Evolutionary conservation across 1,140 invertebrate species (phyloP), one percentile per base, ranked within the genome.

Genomic region (Calycopis cecrops): DNA sequence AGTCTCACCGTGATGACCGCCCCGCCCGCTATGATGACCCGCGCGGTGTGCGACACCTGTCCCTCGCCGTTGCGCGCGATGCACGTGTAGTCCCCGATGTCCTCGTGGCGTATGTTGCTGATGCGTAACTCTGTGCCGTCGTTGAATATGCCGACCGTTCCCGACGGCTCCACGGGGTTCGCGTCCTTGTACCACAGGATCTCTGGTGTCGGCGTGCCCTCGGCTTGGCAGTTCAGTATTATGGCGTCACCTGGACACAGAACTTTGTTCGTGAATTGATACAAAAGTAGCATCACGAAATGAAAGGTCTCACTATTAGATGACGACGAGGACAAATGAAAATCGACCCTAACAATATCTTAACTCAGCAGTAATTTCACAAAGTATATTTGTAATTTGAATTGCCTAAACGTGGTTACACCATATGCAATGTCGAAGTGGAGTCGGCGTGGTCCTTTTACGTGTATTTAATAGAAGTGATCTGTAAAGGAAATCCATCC

Each of bases 11-110:
- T 92, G 71, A 92, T 92, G 63, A 97, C 91, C 73, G 92, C 91
- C 88, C 92, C 91, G 91, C 97, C 97, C 74, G 97, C 97, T 77
- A 98, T 96, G 76, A 98, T 96, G 72, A 99, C 95, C 78, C 97
- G 92, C 49, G 97, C 96, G 34, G 95, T 97, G 84, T 98, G 96
- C 72, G 95, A 96, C 60, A 98, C 95, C 85, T 96, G 95, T 21
- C 97, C 97, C 88, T 98, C 96, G 62, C 95, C 94, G 88, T 99
- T 99, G 59, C 94, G 91, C 60, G 97, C 97, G 67, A 96, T 95
- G 89, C 97, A 98, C 53, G 94, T 96, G 83, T 98, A 99, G 85
- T 98, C 96, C 12, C 97, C 97, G 63, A 98, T 97, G 79, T 99
- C 97, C 69, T 96, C 94, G 79, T 94, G 93, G 64, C 95, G 91